Evolutionary conservation across 2,797 vertebrate species (phyloP).

Genomic region (Chloroceryle inda): DNA sequence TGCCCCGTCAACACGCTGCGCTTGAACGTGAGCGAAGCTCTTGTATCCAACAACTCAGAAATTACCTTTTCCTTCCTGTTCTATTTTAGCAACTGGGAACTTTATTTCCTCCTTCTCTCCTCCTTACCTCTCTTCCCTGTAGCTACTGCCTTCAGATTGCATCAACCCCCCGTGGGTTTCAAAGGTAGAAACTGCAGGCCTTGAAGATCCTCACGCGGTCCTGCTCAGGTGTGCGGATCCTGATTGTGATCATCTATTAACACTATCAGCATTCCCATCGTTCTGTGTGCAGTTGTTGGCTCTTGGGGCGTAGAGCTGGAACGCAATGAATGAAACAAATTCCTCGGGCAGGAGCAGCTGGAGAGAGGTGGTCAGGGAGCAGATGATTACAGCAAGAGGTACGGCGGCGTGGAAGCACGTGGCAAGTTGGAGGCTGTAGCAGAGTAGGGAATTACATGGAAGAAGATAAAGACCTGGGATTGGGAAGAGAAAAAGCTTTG

Average conservation of each 20-base stretch:
- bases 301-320: conserved; percentile 55
- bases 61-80: conserved; percentile 67
- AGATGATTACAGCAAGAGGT: background rate
- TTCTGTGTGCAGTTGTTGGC: conserved; percentile 32
- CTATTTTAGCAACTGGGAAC: conserved; percentile 48
- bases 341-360: conserved; percentile 34
- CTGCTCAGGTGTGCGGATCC: conserved; percentile 71
- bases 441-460: background rate
- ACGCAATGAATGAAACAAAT: conserved; percentile 51
- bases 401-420: background rate
- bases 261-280: conserved; percentile 56
- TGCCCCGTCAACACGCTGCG: background rate
- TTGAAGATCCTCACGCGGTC: conserved; percentile 25
- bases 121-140: conserved; percentile 32
- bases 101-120: conserved; percentile 48
- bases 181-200: conserved; percentile 56
- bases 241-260: conserved; percentile 66
- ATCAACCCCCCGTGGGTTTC: conserved; percentile 42
- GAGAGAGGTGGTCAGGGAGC: conserved; percentile 48
- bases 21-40: background rate
- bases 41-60: conserved; percentile 23
- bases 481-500: background rate
- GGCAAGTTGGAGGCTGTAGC: background rate
- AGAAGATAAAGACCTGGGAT: background rate
- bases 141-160: conserved; percentile 52